A percentile compares a stretch with the other conserved stretches of the same genome.
Evolutionary conservation across 2,888 invertebrate species (phyloP).

Genomic region (Eretmocerus hayati): DNA sequence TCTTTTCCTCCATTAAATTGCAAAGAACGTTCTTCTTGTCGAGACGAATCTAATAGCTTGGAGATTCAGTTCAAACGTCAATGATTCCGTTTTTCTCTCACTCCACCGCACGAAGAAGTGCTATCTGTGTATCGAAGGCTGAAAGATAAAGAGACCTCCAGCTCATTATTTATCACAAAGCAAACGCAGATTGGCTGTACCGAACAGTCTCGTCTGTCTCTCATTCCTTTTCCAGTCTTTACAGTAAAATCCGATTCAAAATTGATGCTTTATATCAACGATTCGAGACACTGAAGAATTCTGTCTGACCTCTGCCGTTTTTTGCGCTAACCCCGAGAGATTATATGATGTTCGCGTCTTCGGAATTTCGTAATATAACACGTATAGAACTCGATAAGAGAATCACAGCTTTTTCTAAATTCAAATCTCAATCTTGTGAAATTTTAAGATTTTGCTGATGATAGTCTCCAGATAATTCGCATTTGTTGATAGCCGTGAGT

Average conservation of each 20-base stretch:
- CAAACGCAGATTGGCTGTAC: background rate
- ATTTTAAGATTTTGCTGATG: no score
- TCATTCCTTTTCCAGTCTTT: no score
- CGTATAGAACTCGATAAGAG: no score
- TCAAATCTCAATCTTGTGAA: no score
- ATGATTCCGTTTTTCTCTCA: no score
- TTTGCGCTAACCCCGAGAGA: background rate
- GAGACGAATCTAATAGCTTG: no score
- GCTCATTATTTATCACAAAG: constrained; percentile 18
- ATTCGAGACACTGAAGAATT: constrained; percentile 8
- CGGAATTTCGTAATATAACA: background rate
- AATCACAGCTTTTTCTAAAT: no score
- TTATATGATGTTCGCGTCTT: background rate
- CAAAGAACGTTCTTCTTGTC: no score
- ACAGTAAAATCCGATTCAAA: background rate
- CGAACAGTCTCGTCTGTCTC: constrained; percentile 12
- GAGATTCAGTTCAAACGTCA: no score
- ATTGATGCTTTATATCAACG: constrained; percentile 4
- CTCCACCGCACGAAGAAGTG: constrained; percentile 3
- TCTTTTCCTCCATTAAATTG: no score
- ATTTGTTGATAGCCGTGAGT: no score
- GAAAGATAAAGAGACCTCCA: constrained; percentile 20
- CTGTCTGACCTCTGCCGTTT: constrained; percentile 12
- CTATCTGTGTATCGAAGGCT: constrained; percentile 17
- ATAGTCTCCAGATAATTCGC: no score